Percentiles rank a stretch among this genome's conserved stretches.
phyloP scores from a whole-genome alignment of 1,140 invertebrate species.

The Calephelis virginiensis region DNA sequence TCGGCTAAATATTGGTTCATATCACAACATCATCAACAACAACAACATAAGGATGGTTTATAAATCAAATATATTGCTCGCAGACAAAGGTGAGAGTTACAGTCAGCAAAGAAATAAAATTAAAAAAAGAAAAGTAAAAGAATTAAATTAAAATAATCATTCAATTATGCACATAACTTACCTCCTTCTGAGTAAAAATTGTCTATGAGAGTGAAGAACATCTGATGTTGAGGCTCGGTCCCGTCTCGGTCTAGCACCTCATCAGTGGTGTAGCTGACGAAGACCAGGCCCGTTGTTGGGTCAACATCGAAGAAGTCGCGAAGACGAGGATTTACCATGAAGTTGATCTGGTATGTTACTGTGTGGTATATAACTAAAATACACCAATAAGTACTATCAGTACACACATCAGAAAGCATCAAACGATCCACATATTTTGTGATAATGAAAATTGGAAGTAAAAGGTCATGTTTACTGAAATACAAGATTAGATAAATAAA shows the following conservation, averaged over 20 bases:
- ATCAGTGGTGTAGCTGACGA: slow-evolving; percentile 61
- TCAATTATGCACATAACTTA: slow-evolving; percentile 25
- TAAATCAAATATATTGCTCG: no score
- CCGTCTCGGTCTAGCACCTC: slow-evolving; percentile 74
- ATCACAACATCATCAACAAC: no score
- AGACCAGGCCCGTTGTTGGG: slow-evolving; percentile 55
- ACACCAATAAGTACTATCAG: neutral
- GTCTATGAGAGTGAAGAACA: slow-evolving; percentile 74
- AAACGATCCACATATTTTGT: no score
- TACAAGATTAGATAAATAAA: no score
- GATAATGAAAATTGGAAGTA: no score
- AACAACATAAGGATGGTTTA: no score
- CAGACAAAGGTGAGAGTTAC: no score
- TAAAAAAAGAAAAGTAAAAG: no score
- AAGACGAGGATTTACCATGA: slow-evolving; percentile 56
- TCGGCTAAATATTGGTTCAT: no score
- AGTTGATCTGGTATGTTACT: slow-evolving; percentile 67
- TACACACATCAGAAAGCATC: neutral
- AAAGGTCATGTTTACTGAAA: no score
- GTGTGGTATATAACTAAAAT: slow-evolving; percentile 57
- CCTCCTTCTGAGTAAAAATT: slow-evolving; percentile 75
- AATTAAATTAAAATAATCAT: no score
- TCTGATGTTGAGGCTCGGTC: slow-evolving; percentile 54
- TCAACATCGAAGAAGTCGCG: slow-evolving; percentile 72
- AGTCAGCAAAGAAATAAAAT: no score